Base-by-base conservation (phyloP, 2,888 invertebrate genomes). In the Pristionchus japonicus region DNA sequence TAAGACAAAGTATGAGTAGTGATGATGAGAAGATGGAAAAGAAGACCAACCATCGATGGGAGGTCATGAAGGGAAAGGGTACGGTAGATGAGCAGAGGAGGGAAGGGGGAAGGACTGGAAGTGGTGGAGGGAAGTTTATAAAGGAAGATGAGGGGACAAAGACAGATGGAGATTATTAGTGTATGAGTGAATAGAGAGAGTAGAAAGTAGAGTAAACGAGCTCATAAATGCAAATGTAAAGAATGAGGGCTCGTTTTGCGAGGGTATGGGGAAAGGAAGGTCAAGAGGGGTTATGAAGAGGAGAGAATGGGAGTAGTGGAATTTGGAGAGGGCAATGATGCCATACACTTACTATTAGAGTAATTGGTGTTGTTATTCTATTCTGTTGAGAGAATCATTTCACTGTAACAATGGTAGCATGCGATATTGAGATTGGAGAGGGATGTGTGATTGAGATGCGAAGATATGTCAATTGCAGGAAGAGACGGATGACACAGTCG, bases 401-500 rank as follows among this genome's bases (percentile, higher is more conserved):
- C 31, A 31, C 27, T 13, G 15, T n/a, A 27, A 31, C 3, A 57
- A 13, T 3, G 17, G 17, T 3, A 20, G 52, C 9, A 57, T 3
- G 4, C 20, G 57, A 23, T 17, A 57, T 20, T 57, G 17, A 23
- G 20, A 57, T 57, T 20, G 7, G 17, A 23, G 20, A 57, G 7
- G 57, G 20, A n/a, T 57, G 17, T n/a, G n/a, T n/a, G n/a, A n/a
- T n/a, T n/a, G n/a, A n/a, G n/a, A n/a, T n/a, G n/a, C n/a, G n/a
- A n/a, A n/a, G 23, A 57, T 70, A 37, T 27, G 3, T n/a, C 7
- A 9, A 43, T 77, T 49, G 7, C 67, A 91, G 90, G 92, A 92
- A 89, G 90, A 90, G 40, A 77, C 87, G 0, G 92, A 91, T 52
- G 92, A 92, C 88, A 90, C 91, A n/a, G 88, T 92, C 6, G 90